Evolutionary conservation across 2,113 vertebrate genomes (phyloP), one percentile per base, ranked within the genome.

Genomic region (Sardina pilchardus): DNA sequence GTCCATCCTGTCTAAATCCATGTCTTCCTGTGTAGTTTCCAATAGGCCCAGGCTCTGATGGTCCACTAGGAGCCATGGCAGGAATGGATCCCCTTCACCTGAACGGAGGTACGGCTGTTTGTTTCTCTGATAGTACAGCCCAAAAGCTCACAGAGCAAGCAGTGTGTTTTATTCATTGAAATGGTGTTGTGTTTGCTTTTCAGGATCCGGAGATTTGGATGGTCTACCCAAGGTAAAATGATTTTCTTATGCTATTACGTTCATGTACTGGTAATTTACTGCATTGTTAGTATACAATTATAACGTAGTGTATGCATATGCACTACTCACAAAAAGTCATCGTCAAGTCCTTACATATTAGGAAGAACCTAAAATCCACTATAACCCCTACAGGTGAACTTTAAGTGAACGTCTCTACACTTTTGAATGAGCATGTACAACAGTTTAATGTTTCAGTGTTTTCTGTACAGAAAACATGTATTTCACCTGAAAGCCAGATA

Each of bases 71-170:
- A 6, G 97, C 98, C 88, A 99, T 99, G 98, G 97, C 97, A 0
- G 98, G 98, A 90, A 99, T 99, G 98, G 98, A 99, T 92, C 97
- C 98, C 85, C 98, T 99, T 93, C 98, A 99, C 96, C 99, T 99
- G 98, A 99, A 99, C 19, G 98, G 98, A 88, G 89, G 89, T 87
- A 80, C 81, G 10, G 48, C 34, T 14, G 1, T 67, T 43, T 5
- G 47, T 47, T 24, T 42, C 2, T 26, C 44, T 17, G 50, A 34
- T 21, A 21, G 9, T 48, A 48, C 43, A 53, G 39, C 59, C 53
- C 53, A 59, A 59, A 24, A 36, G 26, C 16, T 26, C 47, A 48
- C 9, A 39, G 59, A 42, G 43, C 19, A 45, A 36, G 39, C 7
- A 8, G 1, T 59, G 42, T 45, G n/a, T 44, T 21, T 17, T 14